Evolutionary conservation across 2,888 invertebrate species (phyloP), one percentile per base, ranked within the genome.

Genomic region (Antheraea assamensis): DNA sequence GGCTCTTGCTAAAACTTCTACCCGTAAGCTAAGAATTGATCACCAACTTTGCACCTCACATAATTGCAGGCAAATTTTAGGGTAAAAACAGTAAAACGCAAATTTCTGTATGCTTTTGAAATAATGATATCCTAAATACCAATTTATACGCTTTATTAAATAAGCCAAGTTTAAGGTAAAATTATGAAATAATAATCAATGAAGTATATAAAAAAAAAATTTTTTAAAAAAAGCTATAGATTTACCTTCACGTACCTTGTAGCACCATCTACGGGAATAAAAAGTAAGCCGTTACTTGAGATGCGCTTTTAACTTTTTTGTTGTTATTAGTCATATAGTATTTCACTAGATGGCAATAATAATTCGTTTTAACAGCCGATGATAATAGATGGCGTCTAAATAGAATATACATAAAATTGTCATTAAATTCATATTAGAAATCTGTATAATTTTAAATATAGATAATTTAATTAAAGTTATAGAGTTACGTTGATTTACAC

Each of bases 221-320:
- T 24, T 24, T 24, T 24, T 58, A n/a, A 5, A 24, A n/a, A 5
- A 55, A 55, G n/a, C 7, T 8, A 27, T 4, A 7, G 5, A 27
- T 13, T 15, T 64, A 64, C 61, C 4, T 17, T 30, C 24, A 58
- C 10, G 0, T 64, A 30, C 13, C 1, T 17, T 64, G 5, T 61
- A 58, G 19, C 24, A 21, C 71, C 71, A 73, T 71, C 73, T 73
- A 71, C 31, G 0, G 19, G 10, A 47, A 31, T 30, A 35, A 49
- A 49, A 47, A 19, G 35, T 42, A 61, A 47, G 64, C 64, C 30
- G 17, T 8, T 31, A 10, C 19, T 10, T 66, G 17, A 10, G 24
- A 24, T 24, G 58, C 58, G 10, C 24, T 58, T 58, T 19, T 52
- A 42, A 52, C 8, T 13, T 24, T 13, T 58, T 24, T 31, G 2